Conservation (phyloP, 2,888 invertebrate species). For the Rhogogaster chlorosoma region DNA sequence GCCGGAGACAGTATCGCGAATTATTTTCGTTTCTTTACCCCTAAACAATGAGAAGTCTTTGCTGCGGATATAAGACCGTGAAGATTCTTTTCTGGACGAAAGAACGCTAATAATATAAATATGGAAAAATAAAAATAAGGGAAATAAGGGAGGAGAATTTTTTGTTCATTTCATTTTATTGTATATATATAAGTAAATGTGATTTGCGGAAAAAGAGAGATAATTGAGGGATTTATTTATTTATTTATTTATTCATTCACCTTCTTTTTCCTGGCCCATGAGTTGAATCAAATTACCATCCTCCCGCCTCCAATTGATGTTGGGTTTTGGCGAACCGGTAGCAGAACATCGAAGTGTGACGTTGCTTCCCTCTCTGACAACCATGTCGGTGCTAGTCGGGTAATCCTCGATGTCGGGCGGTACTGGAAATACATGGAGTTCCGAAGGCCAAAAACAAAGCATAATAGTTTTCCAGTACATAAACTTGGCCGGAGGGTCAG, state of each 20-base stretch:
- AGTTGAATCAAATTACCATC: slow-evolving; percentile 83
- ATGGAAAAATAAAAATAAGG: not conserved
- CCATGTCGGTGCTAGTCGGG: slow-evolving; percentile 87
- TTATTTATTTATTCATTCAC: slow-evolving; percentile 63
- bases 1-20: not conserved
- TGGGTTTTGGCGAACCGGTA: slow-evolving; percentile 89
- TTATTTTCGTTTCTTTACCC: not conserved
- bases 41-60: not conserved
- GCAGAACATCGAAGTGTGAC: slow-evolving; percentile 89
- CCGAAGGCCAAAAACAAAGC: slow-evolving; percentile 19
- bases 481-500: not conserved
- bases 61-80: not conserved
- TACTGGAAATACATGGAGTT: slow-evolving; percentile 78
- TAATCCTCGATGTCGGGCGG: slow-evolving; percentile 90
- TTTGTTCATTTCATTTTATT: not conserved
- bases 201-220: no score
- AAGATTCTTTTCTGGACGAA: not conserved
- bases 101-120: not conserved
- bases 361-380: slow-evolving; percentile 89
- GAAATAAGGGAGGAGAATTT: not conserved
- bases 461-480: slow-evolving; percentile 47
- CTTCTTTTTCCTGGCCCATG: slow-evolving; percentile 73
- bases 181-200: no score
- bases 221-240: no score
- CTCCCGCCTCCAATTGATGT: slow-evolving; percentile 90